Base-by-base conservation (phyloP, 2,888 invertebrate genomes). In the Colostygia pectinataria region DNA sequence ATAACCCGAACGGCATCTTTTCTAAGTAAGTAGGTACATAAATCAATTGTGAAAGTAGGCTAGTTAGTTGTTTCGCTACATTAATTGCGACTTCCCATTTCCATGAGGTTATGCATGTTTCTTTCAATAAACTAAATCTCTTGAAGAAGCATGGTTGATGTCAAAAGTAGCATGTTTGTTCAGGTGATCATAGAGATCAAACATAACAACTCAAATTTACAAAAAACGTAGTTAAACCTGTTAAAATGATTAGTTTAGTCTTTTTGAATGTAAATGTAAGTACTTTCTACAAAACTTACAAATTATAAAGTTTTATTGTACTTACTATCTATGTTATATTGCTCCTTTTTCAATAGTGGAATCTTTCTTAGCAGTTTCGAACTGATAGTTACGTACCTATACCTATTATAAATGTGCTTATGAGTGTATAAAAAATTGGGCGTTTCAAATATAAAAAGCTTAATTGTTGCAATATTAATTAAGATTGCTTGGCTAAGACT, bases 151-250 rank as follows among this genome's bases (percentile, higher is more conserved):
- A 59, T 59, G 60, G 13, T 44, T 50, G 33, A 41, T 36, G 12
- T 49, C 31, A 54, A 65, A 55, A 66, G 67, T 64, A 70, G 75
- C 74, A 74, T 75, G 76, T 66, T 62, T 75, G 76, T 66, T 62
- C 55, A 55, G 63, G 59, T 67, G 65, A 60, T n/a, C 45, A 8
- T 20, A 56, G 60, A 59, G 61, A 61, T 47, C 39, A 41, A 32
- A 51, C 54, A 57, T 41, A 45, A 12, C 15, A 29, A 44, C 25
- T 29, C 24, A 43, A 39, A 34, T 25, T 45, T 20, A 40, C 32
- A 42, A 38, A 12, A 14, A 33, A 13, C 24, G 46, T 54, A 50
- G 31, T 48, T 31, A 36, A 13, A 25, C 14, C 10, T 47, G 24
- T 44, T 47, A 41, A 39, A 20, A 18, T 27, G 20, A 46, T 36